phyloP scores from a whole-genome alignment of 2,797 vertebrate species.

The Tiaroga cobitis region DNA sequence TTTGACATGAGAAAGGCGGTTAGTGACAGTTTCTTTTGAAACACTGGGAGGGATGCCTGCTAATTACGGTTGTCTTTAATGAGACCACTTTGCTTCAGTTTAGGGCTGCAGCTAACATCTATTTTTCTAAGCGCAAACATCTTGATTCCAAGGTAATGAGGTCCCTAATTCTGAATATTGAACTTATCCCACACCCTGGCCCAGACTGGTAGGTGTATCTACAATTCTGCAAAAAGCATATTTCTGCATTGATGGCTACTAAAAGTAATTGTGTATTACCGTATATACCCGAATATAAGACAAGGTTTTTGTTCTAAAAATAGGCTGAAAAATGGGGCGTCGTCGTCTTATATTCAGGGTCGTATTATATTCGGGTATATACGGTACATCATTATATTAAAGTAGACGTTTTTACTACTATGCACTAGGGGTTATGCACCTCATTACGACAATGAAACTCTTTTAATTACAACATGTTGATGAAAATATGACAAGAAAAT shows the following conservation, averaged over 20 bases:
- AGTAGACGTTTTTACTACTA: background rate
- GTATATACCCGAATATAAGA: no score
- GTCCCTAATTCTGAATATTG: background rate
- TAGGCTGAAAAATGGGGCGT: no score
- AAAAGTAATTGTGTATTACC: background rate
- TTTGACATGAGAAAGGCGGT: conserved; percentile 50
- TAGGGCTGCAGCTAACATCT: background rate
- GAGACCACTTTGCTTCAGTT: conserved; percentile 39
- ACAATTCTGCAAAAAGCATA: background rate
- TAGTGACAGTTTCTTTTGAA: conserved; percentile 59
- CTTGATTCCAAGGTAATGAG: background rate
- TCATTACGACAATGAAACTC: background rate
- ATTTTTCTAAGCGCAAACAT: background rate
- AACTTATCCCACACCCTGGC: background rate
- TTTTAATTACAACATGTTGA: background rate
- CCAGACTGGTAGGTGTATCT: background rate
- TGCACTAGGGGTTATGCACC: background rate
- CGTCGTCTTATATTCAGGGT: no score
- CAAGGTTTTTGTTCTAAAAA: no score
- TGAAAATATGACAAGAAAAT: background rate
- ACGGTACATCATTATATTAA: background rate
- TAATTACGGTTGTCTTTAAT: conserved; percentile 62
- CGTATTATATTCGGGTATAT: no score
- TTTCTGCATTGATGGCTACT: background rate
- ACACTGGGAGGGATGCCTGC: conserved; percentile 53